Base-by-base conservation (phyloP, 2,888 invertebrate species). In the Dasypolia templi region DNA sequence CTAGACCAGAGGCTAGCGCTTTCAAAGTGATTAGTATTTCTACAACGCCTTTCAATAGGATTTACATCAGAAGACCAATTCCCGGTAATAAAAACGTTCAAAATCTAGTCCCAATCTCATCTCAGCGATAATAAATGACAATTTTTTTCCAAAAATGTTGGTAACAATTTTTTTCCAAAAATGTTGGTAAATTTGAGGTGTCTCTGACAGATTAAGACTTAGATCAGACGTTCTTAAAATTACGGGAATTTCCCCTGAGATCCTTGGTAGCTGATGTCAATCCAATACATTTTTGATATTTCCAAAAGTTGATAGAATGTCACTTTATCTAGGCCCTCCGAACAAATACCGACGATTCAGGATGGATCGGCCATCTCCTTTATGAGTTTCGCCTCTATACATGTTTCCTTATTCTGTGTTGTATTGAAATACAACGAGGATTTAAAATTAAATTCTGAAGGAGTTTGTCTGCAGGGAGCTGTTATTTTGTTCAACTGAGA, bases 401-500 rank as follows among this genome's bases (percentile, higher is more conserved):
- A 0, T 1, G 11, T n/a, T 17, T 69, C 19, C 0, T n/a, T 32
- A 61, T 0, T 76, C 75, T 49, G n/a, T 69, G 76, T 0, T 39
- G 71, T 53, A 65, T 80, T 78, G 78, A 81, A 83, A 79, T 73
- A 73, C 68, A 55, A 51, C 49, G 55, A 56, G 69, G 69, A 79
- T 77, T 82, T 77, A 72, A 82, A 82, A 82, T 82, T 78, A 73
- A 83, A 83, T 81, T 70, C 78, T 81, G 66, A 77, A 83, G 72
- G 71, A 83, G 72, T 75, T 74, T 62, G 61, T 71, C 72, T 78
- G 44, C 65, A 26, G 71, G 53, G 78, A 81, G 58, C 32, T 70
- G 56, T 77, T 81, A 69, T 81, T 75, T 81, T 75, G 55, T 67
- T 62, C 39, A 49, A 65, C 67, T 59, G 51, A 14, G 29, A 75